Evolutionary conservation across 2,113 vertebrate genomes (phyloP).

Genomic region (Pteruthius melanotis): DNA sequence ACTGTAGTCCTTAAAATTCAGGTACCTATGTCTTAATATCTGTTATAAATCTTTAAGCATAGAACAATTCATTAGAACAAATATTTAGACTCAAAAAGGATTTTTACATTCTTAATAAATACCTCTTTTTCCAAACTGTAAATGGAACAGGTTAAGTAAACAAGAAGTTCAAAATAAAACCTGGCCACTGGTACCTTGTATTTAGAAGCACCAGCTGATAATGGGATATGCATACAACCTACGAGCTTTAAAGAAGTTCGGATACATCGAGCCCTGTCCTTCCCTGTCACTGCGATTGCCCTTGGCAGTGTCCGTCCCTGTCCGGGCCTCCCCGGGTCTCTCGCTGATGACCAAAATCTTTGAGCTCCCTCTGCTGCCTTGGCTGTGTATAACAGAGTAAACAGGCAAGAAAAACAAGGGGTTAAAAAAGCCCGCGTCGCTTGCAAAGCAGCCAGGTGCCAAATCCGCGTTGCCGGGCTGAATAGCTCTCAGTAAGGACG

Average conservation of each 20-base stretch:
- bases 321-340: fast-evolving
- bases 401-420: neutral
- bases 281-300: fast-evolving
- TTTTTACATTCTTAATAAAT: neutral
- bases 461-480: fast-evolving
- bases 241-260: neutral
- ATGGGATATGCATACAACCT: too few species aligned
- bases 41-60: neutral
- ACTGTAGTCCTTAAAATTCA: neutral
- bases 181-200: neutral
- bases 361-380: conserved; percentile 23
- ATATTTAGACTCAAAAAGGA: neutral
- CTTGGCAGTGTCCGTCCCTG: too few species aligned
- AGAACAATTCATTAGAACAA: neutral
- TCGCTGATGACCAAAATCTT: neutral
- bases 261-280: neutral
- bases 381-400: neutral
- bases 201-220: neutral
- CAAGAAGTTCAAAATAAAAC: neutral
- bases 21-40: neutral
- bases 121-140: neutral
- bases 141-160: neutral
- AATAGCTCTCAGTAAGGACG: fast-evolving
- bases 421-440: fast-evolving
- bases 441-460: fast-evolving